Conservation (phyloP, 2,888 invertebrate species). For the Drosophila dives region DNA sequence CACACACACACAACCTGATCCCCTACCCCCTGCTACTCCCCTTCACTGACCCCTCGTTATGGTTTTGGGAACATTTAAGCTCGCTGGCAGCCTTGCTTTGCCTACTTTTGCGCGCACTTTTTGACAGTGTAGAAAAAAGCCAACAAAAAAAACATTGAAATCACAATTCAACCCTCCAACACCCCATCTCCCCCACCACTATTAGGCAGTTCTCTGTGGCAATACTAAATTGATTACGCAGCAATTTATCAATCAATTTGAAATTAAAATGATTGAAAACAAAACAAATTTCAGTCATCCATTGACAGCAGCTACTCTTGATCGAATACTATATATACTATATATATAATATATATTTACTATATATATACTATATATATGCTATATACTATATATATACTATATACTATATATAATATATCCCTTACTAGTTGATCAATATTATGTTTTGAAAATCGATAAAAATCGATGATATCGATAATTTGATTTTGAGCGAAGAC, state of each 20-base stretch:
- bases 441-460: too few species aligned
- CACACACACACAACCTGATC: background rate
- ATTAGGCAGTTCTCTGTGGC: background rate
- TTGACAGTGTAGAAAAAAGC: slow-evolving; percentile 52
- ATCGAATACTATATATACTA: too few species aligned
- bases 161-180: background rate
- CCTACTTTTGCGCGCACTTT: slow-evolving; percentile 64
- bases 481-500: background rate
- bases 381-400: background rate
- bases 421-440: too few species aligned
- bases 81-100: slow-evolving; percentile 27
- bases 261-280: slow-evolving; percentile 35
- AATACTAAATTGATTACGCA: slow-evolving; percentile 36
- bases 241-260: slow-evolving; percentile 47
- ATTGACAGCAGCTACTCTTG: background rate
- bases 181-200: background rate
- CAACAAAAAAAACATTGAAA: background rate
- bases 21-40: background rate
- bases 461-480: background rate
- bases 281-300: slow-evolving; percentile 4
- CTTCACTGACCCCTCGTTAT: background rate
- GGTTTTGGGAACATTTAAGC: slow-evolving; percentile 39
- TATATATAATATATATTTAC: background rate
- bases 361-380: background rate
- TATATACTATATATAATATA: background rate